Percentiles rank a stretch among this genome's conserved stretches.
phyloP scores from a whole-genome alignment of 2,113 vertebrate species.

The Semicossyphus pulcher region DNA sequence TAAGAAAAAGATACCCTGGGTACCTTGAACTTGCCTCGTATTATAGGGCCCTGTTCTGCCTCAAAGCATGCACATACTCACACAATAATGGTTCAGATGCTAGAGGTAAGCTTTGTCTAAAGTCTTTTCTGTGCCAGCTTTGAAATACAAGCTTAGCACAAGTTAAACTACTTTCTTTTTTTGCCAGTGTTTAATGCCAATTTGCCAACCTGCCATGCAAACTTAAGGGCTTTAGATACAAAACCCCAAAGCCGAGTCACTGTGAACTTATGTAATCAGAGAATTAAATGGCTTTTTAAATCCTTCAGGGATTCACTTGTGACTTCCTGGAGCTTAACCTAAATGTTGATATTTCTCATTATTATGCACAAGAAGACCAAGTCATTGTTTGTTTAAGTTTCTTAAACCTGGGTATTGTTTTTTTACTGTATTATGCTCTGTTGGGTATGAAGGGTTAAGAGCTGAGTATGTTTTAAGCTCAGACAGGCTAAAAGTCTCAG shows the following conservation, averaged over 20 bases:
- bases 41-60: no score
- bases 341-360: slow-evolving; percentile 48
- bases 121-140: slow-evolving; percentile 10
- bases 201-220: slow-evolving; percentile 43
- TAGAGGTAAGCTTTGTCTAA: slow-evolving; percentile 28
- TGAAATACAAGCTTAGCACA: slow-evolving; percentile 42
- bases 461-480: slow-evolving; percentile 9
- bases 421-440: neutral
- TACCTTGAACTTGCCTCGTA: no score
- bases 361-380: slow-evolving; percentile 20
- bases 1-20: no score
- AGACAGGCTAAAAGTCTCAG: neutral
- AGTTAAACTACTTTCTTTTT: slow-evolving; percentile 39
- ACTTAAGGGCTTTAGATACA: slow-evolving; percentile 53
- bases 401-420: neutral
- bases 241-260: slow-evolving; percentile 53
- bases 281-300: slow-evolving; percentile 45
- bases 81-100: slow-evolving; percentile 14
- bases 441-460: no score
- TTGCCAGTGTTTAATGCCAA: slow-evolving; percentile 25
- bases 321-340: slow-evolving; percentile 36
- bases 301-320: slow-evolving; percentile 47
- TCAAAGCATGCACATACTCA: no score
- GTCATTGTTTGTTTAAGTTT: neutral
- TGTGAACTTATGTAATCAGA: slow-evolving; percentile 35